phyloP scores from a whole-genome alignment of 1,140 invertebrate genomes.

The Hypothenemus hampei region DNA sequence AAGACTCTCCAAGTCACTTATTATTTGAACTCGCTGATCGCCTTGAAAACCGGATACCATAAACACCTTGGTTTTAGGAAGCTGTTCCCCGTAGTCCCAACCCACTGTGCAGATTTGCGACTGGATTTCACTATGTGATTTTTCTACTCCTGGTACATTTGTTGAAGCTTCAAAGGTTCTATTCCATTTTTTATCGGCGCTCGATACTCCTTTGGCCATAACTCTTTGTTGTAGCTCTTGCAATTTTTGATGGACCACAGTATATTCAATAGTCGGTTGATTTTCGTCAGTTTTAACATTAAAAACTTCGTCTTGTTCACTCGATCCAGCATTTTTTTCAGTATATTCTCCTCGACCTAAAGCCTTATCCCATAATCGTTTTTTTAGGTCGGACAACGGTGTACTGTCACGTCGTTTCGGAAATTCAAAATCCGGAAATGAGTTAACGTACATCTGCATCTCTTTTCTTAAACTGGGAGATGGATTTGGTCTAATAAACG shows the following conservation, averaged over 20 bases:
- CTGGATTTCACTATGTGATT: slow-evolving; percentile 21
- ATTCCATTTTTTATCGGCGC: slow-evolving; percentile 22
- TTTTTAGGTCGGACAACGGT: slow-evolving; percentile 52
- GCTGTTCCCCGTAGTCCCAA: slow-evolving; percentile 47
- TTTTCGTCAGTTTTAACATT: not conserved
- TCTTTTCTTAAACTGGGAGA: slow-evolving; percentile 49
- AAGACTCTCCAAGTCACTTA: slow-evolving; percentile 45
- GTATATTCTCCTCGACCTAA: slow-evolving; percentile 9
- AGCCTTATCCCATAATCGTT: slow-evolving; percentile 43
- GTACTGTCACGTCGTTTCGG: slow-evolving; percentile 47
- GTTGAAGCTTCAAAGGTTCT: slow-evolving; percentile 13
- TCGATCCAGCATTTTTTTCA: slow-evolving; percentile 3
- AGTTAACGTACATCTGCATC: slow-evolving; percentile 49
- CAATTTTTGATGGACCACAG: slow-evolving; percentile 31
- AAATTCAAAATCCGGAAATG: slow-evolving; percentile 47
- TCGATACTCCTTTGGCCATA: slow-evolving; percentile 26
- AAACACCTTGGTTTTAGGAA: slow-evolving; percentile 29
- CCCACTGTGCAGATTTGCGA: slow-evolving; percentile 51
- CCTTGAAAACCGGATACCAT: slow-evolving; percentile 38
- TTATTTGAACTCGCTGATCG: slow-evolving; percentile 11
- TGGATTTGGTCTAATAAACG: slow-evolving; percentile 48
- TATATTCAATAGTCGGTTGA: not conserved
- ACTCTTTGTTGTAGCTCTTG: slow-evolving; percentile 38
- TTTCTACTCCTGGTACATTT: slow-evolving; percentile 5
- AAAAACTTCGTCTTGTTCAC: not conserved